Evolutionary conservation across 2,797 vertebrate species (phyloP).

Genomic region (Choloepus didactylus): DNA sequence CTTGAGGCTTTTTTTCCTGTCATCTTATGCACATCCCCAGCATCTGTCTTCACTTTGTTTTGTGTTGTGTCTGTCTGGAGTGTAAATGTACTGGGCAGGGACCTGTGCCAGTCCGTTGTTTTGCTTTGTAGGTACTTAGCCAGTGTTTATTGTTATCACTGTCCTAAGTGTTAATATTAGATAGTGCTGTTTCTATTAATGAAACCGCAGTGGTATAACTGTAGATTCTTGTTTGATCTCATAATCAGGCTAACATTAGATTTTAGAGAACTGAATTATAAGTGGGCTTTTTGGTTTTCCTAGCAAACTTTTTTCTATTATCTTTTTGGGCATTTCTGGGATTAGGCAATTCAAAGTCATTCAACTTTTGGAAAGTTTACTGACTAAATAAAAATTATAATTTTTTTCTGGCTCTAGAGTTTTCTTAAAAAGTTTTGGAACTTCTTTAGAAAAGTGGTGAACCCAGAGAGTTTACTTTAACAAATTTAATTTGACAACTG

Average conservation of each 20-base stretch:
- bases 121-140: not conserved
- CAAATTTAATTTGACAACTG: not conserved
- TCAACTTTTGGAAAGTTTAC: not conserved
- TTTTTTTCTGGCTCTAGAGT: not conserved
- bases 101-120: not conserved
- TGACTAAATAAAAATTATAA: slow-evolving; percentile 21
- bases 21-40: not conserved
- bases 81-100: not conserved
- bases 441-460: slow-evolving; percentile 39
- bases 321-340: slow-evolving; percentile 8
- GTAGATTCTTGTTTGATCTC: slow-evolving; percentile 2
- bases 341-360: not conserved
- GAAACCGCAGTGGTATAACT: not conserved
- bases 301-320: not conserved
- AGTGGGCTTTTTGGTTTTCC: not conserved
- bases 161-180: not conserved
- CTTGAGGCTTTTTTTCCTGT: not conserved
- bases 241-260: not conserved
- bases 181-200: not conserved
- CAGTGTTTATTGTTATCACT: not conserved
- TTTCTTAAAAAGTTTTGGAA: slow-evolving; percentile 5
- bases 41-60: not conserved
- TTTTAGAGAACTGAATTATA: slow-evolving; percentile 18
- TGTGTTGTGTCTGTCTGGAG: not conserved
- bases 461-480: not conserved